phyloP scores from a whole-genome alignment of 1,140 invertebrate genomes.

The Muscidifurax raptorellus region DNA sequence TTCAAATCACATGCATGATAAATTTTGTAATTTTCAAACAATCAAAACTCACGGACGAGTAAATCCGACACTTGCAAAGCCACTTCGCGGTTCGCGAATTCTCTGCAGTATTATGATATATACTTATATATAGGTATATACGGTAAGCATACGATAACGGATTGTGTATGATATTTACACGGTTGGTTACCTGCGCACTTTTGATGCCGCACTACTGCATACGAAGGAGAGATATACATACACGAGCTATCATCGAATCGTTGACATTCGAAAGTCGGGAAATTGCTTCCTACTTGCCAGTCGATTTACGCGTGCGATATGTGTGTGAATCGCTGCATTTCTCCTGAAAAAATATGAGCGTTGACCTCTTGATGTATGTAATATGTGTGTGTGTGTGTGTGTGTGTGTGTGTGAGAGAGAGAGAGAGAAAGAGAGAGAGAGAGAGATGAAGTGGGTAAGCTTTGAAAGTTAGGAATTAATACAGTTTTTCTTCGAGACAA shows the following conservation, averaged over 20 bases:
- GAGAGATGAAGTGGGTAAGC: too few species aligned
- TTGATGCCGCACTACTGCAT: neutral
- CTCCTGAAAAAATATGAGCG: neutral
- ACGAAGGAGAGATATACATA: neutral
- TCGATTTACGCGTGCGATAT: neutral
- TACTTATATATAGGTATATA: too few species aligned
- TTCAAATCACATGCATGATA: neutral
- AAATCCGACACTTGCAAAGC: neutral
- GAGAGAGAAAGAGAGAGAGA: too few species aligned
- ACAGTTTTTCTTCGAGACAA: too few species aligned
- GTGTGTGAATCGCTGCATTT: neutral
- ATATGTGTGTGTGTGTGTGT: too few species aligned
- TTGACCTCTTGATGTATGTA: too few species aligned
- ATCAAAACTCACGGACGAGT: neutral
- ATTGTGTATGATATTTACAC: neutral
- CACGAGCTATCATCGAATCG: neutral
- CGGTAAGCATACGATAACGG: neutral
- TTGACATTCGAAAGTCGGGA: conserved; percentile 1
- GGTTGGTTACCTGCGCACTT: neutral
- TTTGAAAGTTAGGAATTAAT: too few species aligned
- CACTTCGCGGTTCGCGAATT: neutral
- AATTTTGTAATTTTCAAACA: neutral
- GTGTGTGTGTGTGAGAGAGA: too few species aligned
- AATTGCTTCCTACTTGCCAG: neutral
- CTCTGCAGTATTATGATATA: too few species aligned